Conservation (phyloP, 2,888 invertebrate species). For the Cancer borealis region DNA sequence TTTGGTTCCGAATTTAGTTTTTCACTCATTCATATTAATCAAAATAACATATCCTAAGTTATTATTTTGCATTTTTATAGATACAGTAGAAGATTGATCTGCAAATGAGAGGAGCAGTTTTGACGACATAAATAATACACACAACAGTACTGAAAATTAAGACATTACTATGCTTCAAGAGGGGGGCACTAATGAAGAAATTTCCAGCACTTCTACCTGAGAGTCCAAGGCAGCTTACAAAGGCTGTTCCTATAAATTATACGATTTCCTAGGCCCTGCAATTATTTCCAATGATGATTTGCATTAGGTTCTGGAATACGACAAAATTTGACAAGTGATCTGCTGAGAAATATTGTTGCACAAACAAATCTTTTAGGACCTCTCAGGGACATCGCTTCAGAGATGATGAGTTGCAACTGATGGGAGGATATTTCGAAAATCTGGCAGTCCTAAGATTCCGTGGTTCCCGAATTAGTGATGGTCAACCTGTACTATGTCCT, state of each 20-base stretch:
- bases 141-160: not conserved
- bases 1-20: too few species aligned
- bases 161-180: too few species aligned
- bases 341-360: constrained; percentile 2
- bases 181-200: not conserved
- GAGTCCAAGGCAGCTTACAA: not conserved
- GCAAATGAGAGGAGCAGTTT: not conserved
- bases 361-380: constrained; percentile 7
- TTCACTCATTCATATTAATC: not conserved
- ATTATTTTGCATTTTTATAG: not conserved
- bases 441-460: too few species aligned
- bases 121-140: not conserved
- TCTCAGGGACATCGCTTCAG: not conserved
- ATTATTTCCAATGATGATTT: constrained; percentile 27
- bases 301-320: constrained; percentile 35
- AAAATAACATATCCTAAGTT: not conserved
- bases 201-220: not conserved
- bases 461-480: too few species aligned
- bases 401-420: constrained; percentile 42
- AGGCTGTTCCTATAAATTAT: not conserved
- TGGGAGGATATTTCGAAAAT: not conserved
- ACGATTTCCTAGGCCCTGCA: not conserved
- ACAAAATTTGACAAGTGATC: constrained; percentile 37
- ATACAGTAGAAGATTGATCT: not conserved
- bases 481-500: too few species aligned